Percentiles rank a stretch among this genome's conserved stretches.
phyloP scores from a whole-genome alignment of 2,888 invertebrate species.

The Catonia carolina region DNA sequence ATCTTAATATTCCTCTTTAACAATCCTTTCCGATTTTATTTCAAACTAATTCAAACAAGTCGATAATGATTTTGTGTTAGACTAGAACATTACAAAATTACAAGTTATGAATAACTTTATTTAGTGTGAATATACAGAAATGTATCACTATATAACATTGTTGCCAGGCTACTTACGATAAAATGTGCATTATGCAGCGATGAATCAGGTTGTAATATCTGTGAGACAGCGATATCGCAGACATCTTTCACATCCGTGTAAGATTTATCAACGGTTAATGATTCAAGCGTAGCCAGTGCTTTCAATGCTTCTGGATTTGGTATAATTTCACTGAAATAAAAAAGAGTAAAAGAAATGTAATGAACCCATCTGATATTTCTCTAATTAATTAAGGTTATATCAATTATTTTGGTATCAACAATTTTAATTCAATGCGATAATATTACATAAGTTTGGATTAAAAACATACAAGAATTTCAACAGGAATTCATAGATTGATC shows the following conservation, averaged over 20 bases:
- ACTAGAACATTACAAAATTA: too few relatives aligned
- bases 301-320: constrained; percentile 44
- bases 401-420: too few relatives aligned
- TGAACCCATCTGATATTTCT: neutral
- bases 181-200: constrained; percentile 49
- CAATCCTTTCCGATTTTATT: too few relatives aligned
- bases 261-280: constrained; percentile 42
- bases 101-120: neutral
- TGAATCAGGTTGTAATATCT: constrained; percentile 50
- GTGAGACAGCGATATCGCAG: constrained; percentile 43
- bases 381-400: too few relatives aligned
- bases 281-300: constrained; percentile 43
- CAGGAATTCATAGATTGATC: too few relatives aligned
- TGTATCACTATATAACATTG: constrained; percentile 45
- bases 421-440: too few relatives aligned
- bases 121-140: constrained; percentile 28
- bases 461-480: too few relatives aligned
- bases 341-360: neutral
- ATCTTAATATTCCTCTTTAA: too few relatives aligned
- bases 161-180: constrained; percentile 45
- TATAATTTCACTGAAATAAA: constrained; percentile 38
- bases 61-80: too few relatives aligned
- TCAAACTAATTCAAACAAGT: too few relatives aligned
- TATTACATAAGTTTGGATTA: too few relatives aligned
- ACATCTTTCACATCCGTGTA: constrained; percentile 43